phyloP scores from a whole-genome alignment of 1,140 invertebrate genomes.

The Lucilia sericata region DNA sequence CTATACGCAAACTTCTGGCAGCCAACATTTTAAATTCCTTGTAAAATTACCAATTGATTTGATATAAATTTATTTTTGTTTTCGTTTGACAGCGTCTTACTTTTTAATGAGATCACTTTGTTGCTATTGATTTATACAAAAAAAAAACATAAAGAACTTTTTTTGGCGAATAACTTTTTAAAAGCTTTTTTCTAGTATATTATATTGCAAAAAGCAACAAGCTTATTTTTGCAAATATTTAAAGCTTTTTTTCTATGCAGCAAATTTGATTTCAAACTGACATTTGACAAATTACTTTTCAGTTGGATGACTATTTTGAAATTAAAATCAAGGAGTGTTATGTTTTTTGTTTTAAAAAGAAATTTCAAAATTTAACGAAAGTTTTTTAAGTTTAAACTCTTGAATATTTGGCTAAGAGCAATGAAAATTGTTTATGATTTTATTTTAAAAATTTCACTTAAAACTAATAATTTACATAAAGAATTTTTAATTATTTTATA shows the following conservation, averaged over 20 bases:
- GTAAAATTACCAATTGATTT: neutral
- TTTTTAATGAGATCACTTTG: slow-evolving; percentile 10
- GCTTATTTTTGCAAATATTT: neutral
- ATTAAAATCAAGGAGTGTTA: no score
- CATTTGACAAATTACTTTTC: neutral
- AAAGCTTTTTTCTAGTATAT: neutral
- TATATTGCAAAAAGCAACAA: neutral
- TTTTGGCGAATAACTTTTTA: neutral
- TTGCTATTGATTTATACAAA: neutral
- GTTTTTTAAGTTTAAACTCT: no score
- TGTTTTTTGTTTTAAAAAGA: no score
- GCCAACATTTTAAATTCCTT: neutral
- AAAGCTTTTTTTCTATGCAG: neutral
- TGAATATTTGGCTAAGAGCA: no score
- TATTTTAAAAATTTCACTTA: no score
- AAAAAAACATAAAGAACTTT: neutral
- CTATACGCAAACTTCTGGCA: neutral
- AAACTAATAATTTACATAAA: neutral
- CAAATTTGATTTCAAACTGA: neutral
- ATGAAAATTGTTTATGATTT: no score
- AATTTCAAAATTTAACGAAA: no score
- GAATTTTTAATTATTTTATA: neutral
- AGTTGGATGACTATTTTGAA: no score
- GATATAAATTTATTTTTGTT: neutral
- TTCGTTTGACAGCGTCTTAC: neutral